Evolutionary conservation across 1,140 invertebrate genomes (phyloP).

Genomic region (Orius insidiosus): DNA sequence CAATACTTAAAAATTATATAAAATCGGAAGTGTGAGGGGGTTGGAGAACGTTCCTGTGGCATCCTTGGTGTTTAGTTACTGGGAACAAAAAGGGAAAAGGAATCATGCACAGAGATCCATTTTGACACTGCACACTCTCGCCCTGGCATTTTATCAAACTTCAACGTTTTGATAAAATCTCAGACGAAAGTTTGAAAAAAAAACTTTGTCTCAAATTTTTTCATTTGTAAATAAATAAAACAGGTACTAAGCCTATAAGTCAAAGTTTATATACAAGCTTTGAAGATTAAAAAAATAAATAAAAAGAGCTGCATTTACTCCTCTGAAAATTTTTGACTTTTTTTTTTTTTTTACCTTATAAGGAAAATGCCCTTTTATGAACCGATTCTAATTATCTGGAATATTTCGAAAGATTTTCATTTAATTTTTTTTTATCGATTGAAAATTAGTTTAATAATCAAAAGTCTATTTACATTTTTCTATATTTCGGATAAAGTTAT

Average conservation of each 20-base stretch:
- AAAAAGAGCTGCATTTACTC: too few species aligned
- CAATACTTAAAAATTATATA: slow-evolving; percentile 9
- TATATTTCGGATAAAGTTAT: neutral
- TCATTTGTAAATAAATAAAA: too few species aligned
- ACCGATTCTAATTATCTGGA: neutral
- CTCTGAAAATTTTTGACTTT: too few species aligned
- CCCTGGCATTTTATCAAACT: too few species aligned
- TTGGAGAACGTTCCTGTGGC: slow-evolving; percentile 9
- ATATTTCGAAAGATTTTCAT: neutral
- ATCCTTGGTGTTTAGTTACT: slow-evolving; percentile 16
- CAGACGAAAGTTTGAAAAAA: too few species aligned
- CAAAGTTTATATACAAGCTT: too few species aligned
- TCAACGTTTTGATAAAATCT: too few species aligned
- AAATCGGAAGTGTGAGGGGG: slow-evolving; percentile 13
- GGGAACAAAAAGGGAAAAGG: slow-evolving; percentile 17
- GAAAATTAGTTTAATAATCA: neutral
- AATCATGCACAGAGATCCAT: slow-evolving; percentile 7
- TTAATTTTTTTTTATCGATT: neutral
- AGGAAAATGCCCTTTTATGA: slow-evolving; percentile 10
- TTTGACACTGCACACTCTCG: too few species aligned
- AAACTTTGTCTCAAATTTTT: too few species aligned
- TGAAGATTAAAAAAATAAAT: too few species aligned
- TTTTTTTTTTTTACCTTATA: too few species aligned
- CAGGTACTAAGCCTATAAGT: too few species aligned
- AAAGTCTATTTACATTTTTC: neutral